Percentiles rank a stretch among this genome's conserved stretches.
phyloP scores from a whole-genome alignment of 2,113 vertebrate genomes.

The Plotosus lineatus region DNA sequence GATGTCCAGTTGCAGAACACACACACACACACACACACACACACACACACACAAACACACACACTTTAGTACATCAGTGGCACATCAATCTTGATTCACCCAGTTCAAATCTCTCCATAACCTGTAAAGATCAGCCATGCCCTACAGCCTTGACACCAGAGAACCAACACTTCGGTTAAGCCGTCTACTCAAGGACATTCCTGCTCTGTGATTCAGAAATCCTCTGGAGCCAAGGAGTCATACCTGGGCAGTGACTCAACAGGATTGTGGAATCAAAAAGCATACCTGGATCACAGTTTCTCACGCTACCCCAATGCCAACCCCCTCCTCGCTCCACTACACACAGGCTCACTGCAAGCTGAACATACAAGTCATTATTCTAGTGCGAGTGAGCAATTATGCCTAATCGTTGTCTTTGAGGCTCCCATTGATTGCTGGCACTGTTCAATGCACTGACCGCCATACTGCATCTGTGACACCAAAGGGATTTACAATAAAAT shows the following conservation, averaged over 20 bases:
- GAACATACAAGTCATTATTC: conserved; percentile 7
- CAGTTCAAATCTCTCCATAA: neutral
- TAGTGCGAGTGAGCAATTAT: conserved; percentile 29
- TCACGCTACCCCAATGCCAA: conserved; percentile 42
- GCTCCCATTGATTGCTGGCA: conserved; percentile 26
- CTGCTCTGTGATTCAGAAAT: conserved; percentile 49
- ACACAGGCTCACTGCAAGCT: neutral
- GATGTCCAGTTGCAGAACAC: too few relatives aligned
- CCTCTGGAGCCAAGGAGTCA: conserved; percentile 23
- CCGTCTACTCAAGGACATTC: conserved; percentile 42
- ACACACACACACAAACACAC: too few relatives aligned
- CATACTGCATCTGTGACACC: neutral
- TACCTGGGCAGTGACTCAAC: conserved; percentile 36
- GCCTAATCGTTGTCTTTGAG: conserved; percentile 20
- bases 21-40: too few relatives aligned
- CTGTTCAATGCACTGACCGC: neutral
- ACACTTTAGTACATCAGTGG: neutral
- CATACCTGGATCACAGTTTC: conserved; percentile 37
- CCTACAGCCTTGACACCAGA: neutral
- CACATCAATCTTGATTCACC: neutral
- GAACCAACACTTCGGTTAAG: conserved; percentile 19
- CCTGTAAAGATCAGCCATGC: neutral
- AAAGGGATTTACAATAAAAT: conserved; percentile 39
- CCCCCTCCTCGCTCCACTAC: neutral
- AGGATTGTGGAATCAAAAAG: neutral